Conservation (phyloP, 2,888 invertebrate genomes). For the Macaria notata region DNA sequence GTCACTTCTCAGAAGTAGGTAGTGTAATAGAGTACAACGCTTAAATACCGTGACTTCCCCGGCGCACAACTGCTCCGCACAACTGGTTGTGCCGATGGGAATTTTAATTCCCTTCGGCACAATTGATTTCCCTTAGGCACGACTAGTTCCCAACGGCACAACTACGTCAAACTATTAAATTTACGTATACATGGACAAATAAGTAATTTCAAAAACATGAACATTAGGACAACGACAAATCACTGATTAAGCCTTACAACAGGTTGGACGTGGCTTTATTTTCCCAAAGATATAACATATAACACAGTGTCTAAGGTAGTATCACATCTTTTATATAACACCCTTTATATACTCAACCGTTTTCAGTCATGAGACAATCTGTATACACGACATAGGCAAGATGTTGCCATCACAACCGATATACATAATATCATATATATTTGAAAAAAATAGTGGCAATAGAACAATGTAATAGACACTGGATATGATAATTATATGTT, state of each 20-base stretch:
- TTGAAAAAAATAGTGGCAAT: background rate
- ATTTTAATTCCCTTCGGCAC: too few relatives aligned
- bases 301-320: background rate
- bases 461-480: background rate
- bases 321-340: too few relatives aligned
- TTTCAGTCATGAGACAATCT: slow-evolving; percentile 9
- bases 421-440: slow-evolving; percentile 3
- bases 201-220: too few relatives aligned
- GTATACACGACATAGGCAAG: slow-evolving; percentile 25
- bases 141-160: too few relatives aligned
- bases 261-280: slow-evolving; percentile 20
- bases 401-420: slow-evolving; percentile 38
- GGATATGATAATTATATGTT: slow-evolving; percentile 2
- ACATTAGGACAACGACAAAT: slow-evolving; percentile 16
- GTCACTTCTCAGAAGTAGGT: too few relatives aligned
- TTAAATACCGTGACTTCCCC: too few relatives aligned
- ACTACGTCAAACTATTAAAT: too few relatives aligned
- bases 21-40: too few relatives aligned
- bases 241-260: slow-evolving; percentile 25
- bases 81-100: too few relatives aligned
- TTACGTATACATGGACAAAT: too few relatives aligned
- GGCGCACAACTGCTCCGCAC: too few relatives aligned
- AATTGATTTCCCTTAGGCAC: too few relatives aligned
- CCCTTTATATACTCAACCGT: slow-evolving; percentile 2
- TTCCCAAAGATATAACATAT: background rate